Percentiles rank a stretch among this genome's conserved stretches.
Conservation (phyloP, 2,797 vertebrate species). For the Onychomys torridus region DNA sequence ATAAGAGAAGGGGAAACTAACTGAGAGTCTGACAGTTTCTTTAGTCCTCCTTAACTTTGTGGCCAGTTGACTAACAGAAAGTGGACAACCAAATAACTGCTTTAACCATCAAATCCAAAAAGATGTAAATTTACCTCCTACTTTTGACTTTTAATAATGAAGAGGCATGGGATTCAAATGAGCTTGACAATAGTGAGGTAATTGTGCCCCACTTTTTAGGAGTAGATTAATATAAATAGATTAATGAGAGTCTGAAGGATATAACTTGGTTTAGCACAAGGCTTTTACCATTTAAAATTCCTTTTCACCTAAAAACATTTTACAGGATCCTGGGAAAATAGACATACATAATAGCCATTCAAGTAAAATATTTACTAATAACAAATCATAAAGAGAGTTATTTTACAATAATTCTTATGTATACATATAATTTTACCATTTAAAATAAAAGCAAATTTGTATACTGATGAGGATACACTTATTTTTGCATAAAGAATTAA, state of each 20-base stretch:
- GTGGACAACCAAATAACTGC: not conserved
- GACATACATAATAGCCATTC: not conserved
- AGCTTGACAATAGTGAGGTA: not conserved
- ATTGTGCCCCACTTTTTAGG: conserved; percentile 4
- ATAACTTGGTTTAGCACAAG: not conserved
- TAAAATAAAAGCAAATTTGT: not conserved
- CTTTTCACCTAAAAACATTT: not conserved
- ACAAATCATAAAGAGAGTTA: not conserved
- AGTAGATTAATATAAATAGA: not conserved
- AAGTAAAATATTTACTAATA: not conserved
- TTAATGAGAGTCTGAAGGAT: not conserved
- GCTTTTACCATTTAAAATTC: not conserved
- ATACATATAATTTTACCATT: not conserved
- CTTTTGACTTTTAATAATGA: conserved; percentile 49
- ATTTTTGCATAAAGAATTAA: not conserved
- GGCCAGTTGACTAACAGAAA: not conserved
- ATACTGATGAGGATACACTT: not conserved
- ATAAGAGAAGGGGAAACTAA: not conserved
- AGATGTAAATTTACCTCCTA: not conserved
- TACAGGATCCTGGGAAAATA: not conserved
- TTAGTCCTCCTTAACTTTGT: conserved; percentile 18
- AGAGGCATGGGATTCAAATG: not conserved
- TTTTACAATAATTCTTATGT: not conserved
- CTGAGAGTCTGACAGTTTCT: not conserved
- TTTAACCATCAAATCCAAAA: conserved; percentile 25